Evolutionary conservation across 2,888 invertebrate species (phyloP).

Genomic region (Agonopterix subpropinquella): DNA sequence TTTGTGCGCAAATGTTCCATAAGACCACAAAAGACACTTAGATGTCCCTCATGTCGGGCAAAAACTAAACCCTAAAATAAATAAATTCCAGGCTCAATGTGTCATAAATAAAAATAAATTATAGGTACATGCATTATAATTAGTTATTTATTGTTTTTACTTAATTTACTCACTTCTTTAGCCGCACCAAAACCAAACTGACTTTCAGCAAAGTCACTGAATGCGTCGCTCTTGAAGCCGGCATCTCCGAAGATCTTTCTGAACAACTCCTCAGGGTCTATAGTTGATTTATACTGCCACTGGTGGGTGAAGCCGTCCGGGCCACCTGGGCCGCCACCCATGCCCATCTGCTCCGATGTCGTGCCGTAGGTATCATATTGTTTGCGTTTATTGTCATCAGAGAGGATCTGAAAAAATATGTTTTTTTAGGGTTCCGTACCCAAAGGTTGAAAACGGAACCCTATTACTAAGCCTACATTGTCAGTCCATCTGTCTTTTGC

Average conservation of each 20-base stretch:
- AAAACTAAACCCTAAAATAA: no score
- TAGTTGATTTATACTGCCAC: constrained; percentile 91
- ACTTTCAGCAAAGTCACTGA: constrained; percentile 92
- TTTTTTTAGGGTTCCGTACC: no score
- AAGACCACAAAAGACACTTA: no score
- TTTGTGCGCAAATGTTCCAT: no score
- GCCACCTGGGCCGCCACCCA: constrained; percentile 77
- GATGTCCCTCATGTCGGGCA: no score
- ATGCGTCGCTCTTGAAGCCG: constrained; percentile 80
- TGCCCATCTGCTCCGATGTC: constrained; percentile 90
- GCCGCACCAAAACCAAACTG: constrained; percentile 93
- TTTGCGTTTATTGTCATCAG: constrained; percentile 92
- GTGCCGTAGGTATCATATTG: constrained; percentile 97
- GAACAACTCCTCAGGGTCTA: constrained; percentile 98
- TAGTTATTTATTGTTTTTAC: no score
- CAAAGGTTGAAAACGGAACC: no score
- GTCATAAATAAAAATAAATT: no score
- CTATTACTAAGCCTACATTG: no score
- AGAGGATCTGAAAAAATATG: constrained; percentile 78
- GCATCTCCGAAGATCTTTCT: constrained; percentile 96
- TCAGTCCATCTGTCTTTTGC: no score
- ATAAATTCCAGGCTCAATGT: no score
- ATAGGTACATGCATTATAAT: no score
- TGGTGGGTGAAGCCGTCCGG: constrained; percentile 81
- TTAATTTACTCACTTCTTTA: constrained; percentile 81